Evolutionary conservation across 2,888 invertebrate species (phyloP).

Genomic region (Leptinotarsa peninsularis): DNA sequence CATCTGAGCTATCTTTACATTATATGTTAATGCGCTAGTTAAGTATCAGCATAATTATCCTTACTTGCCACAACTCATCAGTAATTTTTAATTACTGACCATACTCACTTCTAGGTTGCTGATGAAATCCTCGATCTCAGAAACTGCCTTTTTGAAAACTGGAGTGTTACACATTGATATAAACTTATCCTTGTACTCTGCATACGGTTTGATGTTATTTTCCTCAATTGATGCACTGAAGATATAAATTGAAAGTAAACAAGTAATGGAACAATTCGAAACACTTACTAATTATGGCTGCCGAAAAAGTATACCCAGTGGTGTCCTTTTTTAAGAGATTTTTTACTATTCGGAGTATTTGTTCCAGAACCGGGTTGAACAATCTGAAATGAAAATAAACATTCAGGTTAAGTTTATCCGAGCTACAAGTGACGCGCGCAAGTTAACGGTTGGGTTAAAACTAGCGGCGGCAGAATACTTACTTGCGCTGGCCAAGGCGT

Average conservation of each 20-base stretch:
- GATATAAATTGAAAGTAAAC: slow-evolving; percentile 37
- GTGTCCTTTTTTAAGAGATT: slow-evolving; percentile 80
- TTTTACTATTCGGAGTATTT: slow-evolving; percentile 76
- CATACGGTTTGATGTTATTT: slow-evolving; percentile 84
- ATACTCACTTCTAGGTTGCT: slow-evolving; percentile 68
- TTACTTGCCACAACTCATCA: not conserved
- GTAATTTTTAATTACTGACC: not conserved
- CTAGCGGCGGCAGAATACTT: slow-evolving; percentile 68
- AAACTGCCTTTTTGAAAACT: slow-evolving; percentile 82
- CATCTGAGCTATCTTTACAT: too few relatives aligned
- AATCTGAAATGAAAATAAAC: slow-evolving; percentile 72
- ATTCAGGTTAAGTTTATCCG: slow-evolving; percentile 43
- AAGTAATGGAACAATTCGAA: slow-evolving; percentile 26
- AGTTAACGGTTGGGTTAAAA: slow-evolving; percentile 65
- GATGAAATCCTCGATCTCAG: slow-evolving; percentile 84
- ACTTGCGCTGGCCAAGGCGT: slow-evolving; percentile 98
- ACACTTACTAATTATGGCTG: slow-evolving; percentile 93
- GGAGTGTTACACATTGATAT: slow-evolving; percentile 74
- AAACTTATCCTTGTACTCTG: slow-evolving; percentile 82
- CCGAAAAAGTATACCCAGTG: slow-evolving; percentile 96
- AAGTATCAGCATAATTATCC: too few relatives aligned
- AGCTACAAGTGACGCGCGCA: slow-evolving; percentile 43
- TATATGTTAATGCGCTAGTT: too few relatives aligned
- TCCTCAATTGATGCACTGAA: slow-evolving; percentile 92
- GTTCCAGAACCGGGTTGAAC: slow-evolving; percentile 77